Evolutionary conservation across 2,888 invertebrate genomes (phyloP).

Genomic region (Nomada ruficornis): DNA sequence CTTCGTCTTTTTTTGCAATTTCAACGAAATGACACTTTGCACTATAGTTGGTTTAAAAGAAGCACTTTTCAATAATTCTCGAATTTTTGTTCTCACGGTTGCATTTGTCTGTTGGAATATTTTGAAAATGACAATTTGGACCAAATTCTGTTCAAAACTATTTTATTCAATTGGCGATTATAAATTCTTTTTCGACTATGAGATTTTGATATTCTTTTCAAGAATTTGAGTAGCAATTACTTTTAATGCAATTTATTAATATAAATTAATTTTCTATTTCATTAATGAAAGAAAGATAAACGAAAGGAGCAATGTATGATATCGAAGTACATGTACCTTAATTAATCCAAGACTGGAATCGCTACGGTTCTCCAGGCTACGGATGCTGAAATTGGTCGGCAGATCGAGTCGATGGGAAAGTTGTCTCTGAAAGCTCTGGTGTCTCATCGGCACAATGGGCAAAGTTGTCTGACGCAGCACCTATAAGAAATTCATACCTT

Average conservation of each 20-base stretch:
- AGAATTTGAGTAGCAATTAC: too few species aligned
- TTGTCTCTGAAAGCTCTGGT: slow-evolving; percentile 93
- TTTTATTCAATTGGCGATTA: too few species aligned
- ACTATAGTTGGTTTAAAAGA: too few species aligned
- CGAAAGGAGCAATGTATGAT: background rate
- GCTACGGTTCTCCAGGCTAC: slow-evolving; percentile 89
- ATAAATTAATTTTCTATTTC: background rate
- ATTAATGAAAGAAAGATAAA: background rate
- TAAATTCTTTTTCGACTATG: too few species aligned
- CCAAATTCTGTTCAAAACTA: too few species aligned
- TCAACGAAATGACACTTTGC: background rate
- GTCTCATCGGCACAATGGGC: slow-evolving; percentile 92
- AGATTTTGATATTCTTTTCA: too few species aligned
- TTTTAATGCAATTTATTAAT: too few species aligned
- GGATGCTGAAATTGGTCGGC: slow-evolving; percentile 92
- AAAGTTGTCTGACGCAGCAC: slow-evolving; percentile 93
- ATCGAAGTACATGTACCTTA: slow-evolving; percentile 85
- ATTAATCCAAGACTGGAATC: slow-evolving; percentile 90
- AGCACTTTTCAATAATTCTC: too few species aligned
- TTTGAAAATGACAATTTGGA: too few species aligned
- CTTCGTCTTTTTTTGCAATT: background rate
- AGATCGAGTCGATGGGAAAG: slow-evolving; percentile 92
- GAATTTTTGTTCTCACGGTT: too few species aligned
- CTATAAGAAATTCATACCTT: slow-evolving; percentile 81
- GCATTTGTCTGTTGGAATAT: too few species aligned